These are phyloP conservation scores for Neomorphus geoffroyi DNA, from an alignment of 2,797 vertebrate species.

Conservation along the genomic window DNA sequence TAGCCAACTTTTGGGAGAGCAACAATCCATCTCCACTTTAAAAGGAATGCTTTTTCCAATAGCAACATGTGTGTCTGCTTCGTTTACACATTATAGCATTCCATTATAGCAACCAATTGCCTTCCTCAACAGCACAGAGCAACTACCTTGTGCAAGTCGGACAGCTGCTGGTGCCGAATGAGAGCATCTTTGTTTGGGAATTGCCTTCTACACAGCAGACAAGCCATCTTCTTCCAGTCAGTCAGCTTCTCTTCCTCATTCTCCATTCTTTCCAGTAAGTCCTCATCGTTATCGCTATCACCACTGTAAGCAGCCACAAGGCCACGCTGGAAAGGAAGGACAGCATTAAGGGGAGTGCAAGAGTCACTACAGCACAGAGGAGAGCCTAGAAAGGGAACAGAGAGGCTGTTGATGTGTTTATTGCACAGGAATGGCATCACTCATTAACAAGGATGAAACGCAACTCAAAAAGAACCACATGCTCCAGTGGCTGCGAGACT, in stretches of 20 bases:
- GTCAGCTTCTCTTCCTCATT: conserved; percentile 88
- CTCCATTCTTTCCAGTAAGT: conserved; percentile 83
- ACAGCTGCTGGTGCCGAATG: conserved; percentile 93
- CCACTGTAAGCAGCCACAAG: conserved; percentile 97
- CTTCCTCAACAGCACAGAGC: accelerated
- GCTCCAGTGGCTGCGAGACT: neutral
- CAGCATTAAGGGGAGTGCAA: neutral
- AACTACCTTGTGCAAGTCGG: conserved; percentile 95
- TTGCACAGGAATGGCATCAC: neutral
- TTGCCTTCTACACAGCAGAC: conserved; percentile 94
- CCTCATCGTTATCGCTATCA: conserved; percentile 96
- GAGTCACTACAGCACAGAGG: neutral
- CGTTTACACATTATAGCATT: no score
- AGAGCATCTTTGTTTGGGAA: conserved; percentile 95
- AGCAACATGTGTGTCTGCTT: accelerated
- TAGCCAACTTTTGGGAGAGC: neutral
- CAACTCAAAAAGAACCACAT: neutral
- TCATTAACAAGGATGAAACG: neutral
- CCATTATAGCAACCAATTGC: neutral
- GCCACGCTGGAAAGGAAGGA: conserved; percentile 78
- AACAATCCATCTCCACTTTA: neutral
- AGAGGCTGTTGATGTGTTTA: neutral
- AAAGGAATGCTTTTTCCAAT: neutral
- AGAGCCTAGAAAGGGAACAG: neutral
- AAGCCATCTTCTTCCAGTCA: conserved; percentile 97